A percentile compares a stretch with the other conserved stretches of the same genome.
Conservation (phyloP, 2,797 vertebrate genomes). For the Betta splendens region DNA sequence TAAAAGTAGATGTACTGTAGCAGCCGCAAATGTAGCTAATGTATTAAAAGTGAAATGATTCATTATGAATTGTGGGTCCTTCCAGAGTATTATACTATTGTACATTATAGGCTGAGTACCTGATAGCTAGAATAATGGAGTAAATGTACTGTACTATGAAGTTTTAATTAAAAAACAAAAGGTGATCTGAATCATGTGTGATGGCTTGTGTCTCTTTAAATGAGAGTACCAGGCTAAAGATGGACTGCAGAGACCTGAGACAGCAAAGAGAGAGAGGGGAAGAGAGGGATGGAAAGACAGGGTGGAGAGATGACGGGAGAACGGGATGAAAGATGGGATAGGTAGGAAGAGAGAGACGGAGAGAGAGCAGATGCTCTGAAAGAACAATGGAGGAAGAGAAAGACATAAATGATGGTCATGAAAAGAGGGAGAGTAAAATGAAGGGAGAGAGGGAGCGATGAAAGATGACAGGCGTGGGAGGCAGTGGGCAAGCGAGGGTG, state of each 20-base stretch:
- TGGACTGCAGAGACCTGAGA: constrained; percentile 50
- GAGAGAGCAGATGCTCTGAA: constrained; percentile 23
- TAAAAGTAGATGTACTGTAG: too few species aligned
- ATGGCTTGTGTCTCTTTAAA: constrained; percentile 50
- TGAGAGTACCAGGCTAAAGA: constrained; percentile 36
- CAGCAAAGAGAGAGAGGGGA: constrained; percentile 21
- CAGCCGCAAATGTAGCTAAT: too few species aligned
- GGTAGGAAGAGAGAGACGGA: constrained; percentile 12
- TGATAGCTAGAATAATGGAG: background rate
- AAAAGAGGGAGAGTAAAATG: constrained; percentile 58
- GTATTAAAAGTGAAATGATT: too few species aligned
- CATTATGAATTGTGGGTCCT: too few species aligned
- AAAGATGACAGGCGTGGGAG: constrained; percentile 74
- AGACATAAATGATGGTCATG: constrained; percentile 67
- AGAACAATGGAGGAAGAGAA: constrained; percentile 69
- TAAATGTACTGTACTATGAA: background rate
- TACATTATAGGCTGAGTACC: too few species aligned
- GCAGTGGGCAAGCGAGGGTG: constrained; percentile 41
- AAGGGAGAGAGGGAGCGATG: constrained; percentile 62
- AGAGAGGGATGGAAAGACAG: background rate
- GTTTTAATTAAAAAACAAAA: background rate
- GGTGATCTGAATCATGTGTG: background rate
- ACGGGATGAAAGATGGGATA: constrained; percentile 39
- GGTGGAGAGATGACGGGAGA: constrained; percentile 25
- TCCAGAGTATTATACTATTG: too few species aligned